A percentile compares a stretch with the other conserved stretches of the same genome.
phyloP scores from a whole-genome alignment of 2,888 invertebrate species.

The Hyles lineata region DNA sequence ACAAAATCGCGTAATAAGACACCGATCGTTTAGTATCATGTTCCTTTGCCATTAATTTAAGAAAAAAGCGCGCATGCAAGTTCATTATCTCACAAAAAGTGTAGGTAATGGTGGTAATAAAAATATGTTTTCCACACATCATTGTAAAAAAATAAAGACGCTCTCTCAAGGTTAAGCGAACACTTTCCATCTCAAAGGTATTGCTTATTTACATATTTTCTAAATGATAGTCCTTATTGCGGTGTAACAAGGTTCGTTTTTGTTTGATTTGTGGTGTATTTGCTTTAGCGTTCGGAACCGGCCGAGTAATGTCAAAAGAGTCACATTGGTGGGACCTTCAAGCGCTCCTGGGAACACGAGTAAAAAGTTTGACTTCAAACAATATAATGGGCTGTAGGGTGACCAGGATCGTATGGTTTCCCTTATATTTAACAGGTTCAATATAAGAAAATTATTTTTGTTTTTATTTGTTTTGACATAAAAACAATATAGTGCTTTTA shows the following conservation, averaged over 20 bases:
- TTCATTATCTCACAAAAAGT: constrained; percentile 10
- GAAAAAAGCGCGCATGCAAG: background rate
- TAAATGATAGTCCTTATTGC: constrained; percentile 30
- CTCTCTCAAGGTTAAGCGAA: constrained; percentile 55
- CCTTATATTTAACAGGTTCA: background rate
- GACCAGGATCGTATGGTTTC: constrained; percentile 10
- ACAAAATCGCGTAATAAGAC: background rate
- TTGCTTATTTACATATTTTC: constrained; percentile 33
- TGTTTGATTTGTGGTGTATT: constrained; percentile 21
- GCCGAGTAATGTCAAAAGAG: constrained; percentile 71
- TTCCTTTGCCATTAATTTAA: background rate
- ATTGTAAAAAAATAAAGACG: constrained; percentile 49
- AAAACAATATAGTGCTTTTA: no score
- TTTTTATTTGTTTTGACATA: no score
- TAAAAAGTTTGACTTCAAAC: constrained; percentile 33
- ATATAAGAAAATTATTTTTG: no score
- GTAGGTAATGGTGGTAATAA: background rate
- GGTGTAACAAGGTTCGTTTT: constrained; percentile 34
- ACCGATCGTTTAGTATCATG: background rate
- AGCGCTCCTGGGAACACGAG: constrained; percentile 49
- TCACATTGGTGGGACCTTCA: constrained; percentile 72
- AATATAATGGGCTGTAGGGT: constrained; percentile 34
- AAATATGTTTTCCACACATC: constrained; percentile 17
- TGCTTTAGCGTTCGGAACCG: constrained; percentile 50
- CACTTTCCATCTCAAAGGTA: constrained; percentile 58